These are phyloP conservation scores for Perizoma flavofasciatum DNA, from an alignment of 2,888 invertebrate genomes.

Conservation along the genomic window DNA sequence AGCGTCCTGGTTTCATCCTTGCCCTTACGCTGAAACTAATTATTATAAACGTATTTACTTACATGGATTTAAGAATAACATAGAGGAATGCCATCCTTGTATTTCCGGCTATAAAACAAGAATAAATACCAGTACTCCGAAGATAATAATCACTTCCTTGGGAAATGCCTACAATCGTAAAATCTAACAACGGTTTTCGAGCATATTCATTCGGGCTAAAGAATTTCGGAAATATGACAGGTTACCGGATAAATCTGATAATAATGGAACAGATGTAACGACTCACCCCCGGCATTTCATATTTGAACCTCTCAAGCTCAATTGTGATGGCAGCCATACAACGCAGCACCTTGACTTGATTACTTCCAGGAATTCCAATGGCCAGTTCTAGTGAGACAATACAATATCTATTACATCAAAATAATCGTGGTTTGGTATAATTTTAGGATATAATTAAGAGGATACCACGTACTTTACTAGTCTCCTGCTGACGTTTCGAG, in stretches of 20 bases:
- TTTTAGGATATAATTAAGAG: neutral
- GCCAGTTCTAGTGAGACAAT: slow-evolving; percentile 55
- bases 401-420: slow-evolving; percentile 1
- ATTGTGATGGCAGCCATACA: slow-evolving; percentile 56
- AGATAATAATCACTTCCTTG: no score
- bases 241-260: no score
- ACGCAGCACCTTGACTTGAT: slow-evolving; percentile 48
- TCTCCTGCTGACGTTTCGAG: no score
- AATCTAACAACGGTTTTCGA: no score
- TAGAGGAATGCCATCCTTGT: no score
- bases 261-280: neutral
- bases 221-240: no score
- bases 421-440: neutral
- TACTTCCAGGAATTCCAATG: slow-evolving; percentile 57
- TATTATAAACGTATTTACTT: neutral
- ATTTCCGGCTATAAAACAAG: no score
- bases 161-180: no score
- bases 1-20: slow-evolving; percentile 27
- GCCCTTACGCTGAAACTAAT: slow-evolving; percentile 13
- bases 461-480: no score
- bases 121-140: no score
- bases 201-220: no score
- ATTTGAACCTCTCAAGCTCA: slow-evolving; percentile 29
- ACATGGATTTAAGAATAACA: no score
- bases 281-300: slow-evolving; percentile 34